These are phyloP conservation scores for Pseudomyrmex flavicornis DNA, from an alignment of 1,140 invertebrate genomes.

Conservation along the genomic window DNA sequence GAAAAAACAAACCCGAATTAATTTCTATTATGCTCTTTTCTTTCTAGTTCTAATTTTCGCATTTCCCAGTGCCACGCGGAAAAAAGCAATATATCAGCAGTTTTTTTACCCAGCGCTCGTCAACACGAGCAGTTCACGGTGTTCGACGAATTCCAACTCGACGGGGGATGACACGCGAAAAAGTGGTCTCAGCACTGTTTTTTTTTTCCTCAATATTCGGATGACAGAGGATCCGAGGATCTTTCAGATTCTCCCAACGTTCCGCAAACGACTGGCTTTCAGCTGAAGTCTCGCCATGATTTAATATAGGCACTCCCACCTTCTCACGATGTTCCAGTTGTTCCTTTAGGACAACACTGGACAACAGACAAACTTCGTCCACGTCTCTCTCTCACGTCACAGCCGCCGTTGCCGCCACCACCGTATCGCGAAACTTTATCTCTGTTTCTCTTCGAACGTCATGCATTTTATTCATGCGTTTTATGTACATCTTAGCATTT, in stretches of 20 bases:
- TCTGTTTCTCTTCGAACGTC: background rate
- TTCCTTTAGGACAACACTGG: slow-evolving; percentile 64
- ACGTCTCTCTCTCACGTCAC: slow-evolving; percentile 44
- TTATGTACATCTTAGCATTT: slow-evolving; percentile 40
- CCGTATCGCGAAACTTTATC: slow-evolving; percentile 15
- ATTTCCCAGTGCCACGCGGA: background rate
- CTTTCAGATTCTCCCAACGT: slow-evolving; percentile 71
- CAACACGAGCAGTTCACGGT: background rate
- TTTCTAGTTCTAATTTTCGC: background rate
- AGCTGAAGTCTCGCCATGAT: slow-evolving; percentile 80
- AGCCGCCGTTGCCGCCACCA: background rate
- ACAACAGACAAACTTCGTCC: slow-evolving; percentile 50
- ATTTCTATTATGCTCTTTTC: background rate
- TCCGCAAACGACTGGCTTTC: slow-evolving; percentile 81
- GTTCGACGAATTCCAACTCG: slow-evolving; percentile 41
- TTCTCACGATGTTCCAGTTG: slow-evolving; percentile 74
- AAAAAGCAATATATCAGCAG: slow-evolving; percentile 8
- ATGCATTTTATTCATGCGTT: slow-evolving; percentile 13
- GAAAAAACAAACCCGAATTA: background rate
- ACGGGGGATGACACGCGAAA: background rate
- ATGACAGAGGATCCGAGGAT: slow-evolving; percentile 4
- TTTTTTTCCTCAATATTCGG: background rate
- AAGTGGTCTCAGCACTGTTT: slow-evolving; percentile 12
- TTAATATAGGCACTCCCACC: slow-evolving; percentile 83
- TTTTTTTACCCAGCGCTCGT: slow-evolving; percentile 8